phyloP scores from a whole-genome alignment of 2,113 vertebrate genomes.

The Haliaeetus leucogaster region DNA sequence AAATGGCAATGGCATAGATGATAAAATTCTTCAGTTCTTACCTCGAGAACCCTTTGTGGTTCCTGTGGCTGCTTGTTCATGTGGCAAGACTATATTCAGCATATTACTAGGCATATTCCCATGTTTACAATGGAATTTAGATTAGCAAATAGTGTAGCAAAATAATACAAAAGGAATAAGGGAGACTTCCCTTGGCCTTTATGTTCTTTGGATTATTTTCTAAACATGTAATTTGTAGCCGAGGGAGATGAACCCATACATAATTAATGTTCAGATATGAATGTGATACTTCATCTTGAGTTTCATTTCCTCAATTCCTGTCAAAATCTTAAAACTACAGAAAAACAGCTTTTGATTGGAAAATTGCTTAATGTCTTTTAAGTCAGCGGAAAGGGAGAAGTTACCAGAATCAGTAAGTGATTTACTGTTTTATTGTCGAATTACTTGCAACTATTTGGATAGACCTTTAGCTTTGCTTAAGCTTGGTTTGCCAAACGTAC shows the following conservation, averaged over 20 bases:
- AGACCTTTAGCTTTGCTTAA: neutral
- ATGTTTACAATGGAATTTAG: neutral
- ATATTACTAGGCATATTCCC: neutral
- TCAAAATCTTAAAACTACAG: neutral
- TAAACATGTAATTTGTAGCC: neutral
- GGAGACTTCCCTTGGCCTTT: neutral
- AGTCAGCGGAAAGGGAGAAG: neutral
- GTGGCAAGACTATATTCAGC: neutral
- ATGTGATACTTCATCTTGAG: neutral
- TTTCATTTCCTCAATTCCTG: neutral
- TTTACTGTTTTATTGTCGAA: neutral
- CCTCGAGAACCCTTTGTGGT: rapidly evolving
- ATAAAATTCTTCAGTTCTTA: neutral
- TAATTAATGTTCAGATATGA: neutral
- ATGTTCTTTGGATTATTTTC: neutral
- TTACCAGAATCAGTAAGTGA: neutral
- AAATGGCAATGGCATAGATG: neutral
- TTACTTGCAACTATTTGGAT: neutral
- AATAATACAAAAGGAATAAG: neutral
- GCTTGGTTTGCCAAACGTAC: neutral
- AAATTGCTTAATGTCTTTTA: neutral
- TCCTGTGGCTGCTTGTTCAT: neutral
- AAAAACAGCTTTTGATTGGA: neutral
- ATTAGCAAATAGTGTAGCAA: neutral
- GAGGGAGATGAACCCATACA: neutral